Evolutionary conservation across 2,113 vertebrate genomes (phyloP).

Genomic region (Oriolus oriolus): DNA sequence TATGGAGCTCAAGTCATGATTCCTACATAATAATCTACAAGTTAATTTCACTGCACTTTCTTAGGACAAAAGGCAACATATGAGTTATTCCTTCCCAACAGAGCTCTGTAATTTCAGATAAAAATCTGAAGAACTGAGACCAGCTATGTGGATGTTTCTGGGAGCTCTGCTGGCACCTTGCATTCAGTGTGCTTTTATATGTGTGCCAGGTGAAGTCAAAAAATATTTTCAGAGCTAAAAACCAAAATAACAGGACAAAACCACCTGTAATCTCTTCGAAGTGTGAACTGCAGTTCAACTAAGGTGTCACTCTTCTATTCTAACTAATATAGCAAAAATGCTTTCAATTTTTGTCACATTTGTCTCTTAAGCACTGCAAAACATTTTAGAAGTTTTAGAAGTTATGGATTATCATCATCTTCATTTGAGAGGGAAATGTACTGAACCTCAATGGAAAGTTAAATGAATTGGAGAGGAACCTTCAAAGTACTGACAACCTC

Average conservation of each 20-base stretch:
- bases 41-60: background rate
- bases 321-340: background rate
- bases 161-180: background rate
- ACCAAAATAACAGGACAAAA: background rate
- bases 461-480: background rate
- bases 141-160: background rate
- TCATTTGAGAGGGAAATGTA: background rate
- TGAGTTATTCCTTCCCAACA: background rate
- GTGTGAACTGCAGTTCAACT: background rate
- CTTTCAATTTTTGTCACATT: background rate
- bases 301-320: background rate
- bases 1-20: background rate
- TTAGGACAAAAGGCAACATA: background rate
- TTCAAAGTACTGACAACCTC: background rate
- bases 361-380: background rate
- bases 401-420: background rate
- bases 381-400: background rate
- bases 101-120: background rate
- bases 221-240: background rate
- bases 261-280: background rate
- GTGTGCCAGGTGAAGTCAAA: background rate
- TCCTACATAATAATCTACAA: background rate
- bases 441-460: background rate
- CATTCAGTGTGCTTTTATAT: background rate
- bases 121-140: background rate